A percentile compares a stretch with the other conserved stretches of the same genome.
Conservation (phyloP, 2,888 invertebrate genomes). For the Drosophila villosipedis region DNA sequence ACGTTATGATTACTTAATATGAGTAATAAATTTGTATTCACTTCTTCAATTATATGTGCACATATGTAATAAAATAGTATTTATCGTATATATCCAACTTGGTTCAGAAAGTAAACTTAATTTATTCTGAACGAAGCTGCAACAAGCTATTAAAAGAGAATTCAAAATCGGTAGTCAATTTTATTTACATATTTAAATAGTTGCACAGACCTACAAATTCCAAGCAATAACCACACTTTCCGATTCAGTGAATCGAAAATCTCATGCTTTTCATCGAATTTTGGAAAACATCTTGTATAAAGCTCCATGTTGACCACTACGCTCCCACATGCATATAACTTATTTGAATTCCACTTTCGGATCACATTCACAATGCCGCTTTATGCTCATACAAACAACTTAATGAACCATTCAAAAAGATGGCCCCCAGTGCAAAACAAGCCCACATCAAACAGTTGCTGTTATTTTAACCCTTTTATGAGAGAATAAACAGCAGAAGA, state of each 20-base stretch:
- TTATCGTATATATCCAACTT: neutral
- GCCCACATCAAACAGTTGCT: conserved; percentile 71
- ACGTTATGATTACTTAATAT: neutral
- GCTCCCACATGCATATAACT: conserved; percentile 3
- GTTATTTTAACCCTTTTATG: conserved; percentile 69
- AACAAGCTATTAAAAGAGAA: neutral
- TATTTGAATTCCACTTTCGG: conserved; percentile 37
- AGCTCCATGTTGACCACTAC: conserved; percentile 16
- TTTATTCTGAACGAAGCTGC: neutral
- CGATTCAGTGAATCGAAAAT: conserved; percentile 18
- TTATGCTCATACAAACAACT: conserved; percentile 55
- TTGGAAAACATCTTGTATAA: conserved; percentile 1
- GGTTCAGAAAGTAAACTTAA: neutral
- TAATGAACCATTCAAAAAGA: conserved; percentile 69
- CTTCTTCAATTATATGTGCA: neutral
- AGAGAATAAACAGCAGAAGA: conserved; percentile 15
- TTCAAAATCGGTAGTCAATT: neutral
- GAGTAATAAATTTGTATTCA: neutral
- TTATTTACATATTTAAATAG: neutral
- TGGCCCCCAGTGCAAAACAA: conserved; percentile 9
- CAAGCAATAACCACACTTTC: conserved; percentile 19
- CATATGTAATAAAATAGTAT: neutral
- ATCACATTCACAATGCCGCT: conserved; percentile 22
- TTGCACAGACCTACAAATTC: neutral
- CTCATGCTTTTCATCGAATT: neutral